Base-by-base conservation (phyloP, 2,113 vertebrate genomes). In the Rhinopomastus cyanomelas region DNA sequence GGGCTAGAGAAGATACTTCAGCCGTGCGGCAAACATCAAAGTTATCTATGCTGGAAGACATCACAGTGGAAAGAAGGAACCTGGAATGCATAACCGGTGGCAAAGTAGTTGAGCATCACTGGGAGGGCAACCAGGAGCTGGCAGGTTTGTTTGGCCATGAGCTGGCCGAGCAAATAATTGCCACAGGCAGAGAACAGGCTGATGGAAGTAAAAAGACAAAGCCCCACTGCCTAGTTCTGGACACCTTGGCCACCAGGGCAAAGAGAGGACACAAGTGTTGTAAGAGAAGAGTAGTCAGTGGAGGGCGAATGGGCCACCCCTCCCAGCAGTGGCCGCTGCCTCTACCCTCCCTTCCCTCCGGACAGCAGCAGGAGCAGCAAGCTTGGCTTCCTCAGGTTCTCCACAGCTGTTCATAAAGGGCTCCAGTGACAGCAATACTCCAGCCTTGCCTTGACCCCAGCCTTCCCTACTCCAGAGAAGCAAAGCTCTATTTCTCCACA, bases 391-490 rank as follows among this genome's bases (percentile, higher is more conserved):
- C 79, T 44, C 13, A 32, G 25, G 27, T 9, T 81, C 25, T 59
- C 34, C 3, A 3, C 3, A 53, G n/a, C 1, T 2, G 0, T 29
- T 57, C 46, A 16, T 51, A 34, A 56, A 68, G 14, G 30, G 16
- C 29, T 67, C 8, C 4, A 12, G 16, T 32, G 39, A 37, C 81
- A 86, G 42, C 57, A 69, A 8, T n/a, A 39, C 9, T 23, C 44
- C 16, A 26, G 34, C 34, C n/a, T 68, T 56, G 30, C 5, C 36
- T 68, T 59, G 32, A 42, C 6, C 30, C 19, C 5, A 10, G 14
- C 10, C 23, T 49, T 61, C 23, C 8, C 15, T 0, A 0, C 16
- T 42, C 34, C 18, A 66, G 13, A 22, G 20, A 60, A 32, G 15
- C 8, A 89, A 82, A 57, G 46, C 19, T 16, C 14, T 9, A 16